Evolutionary conservation across 2,797 vertebrate species (phyloP).

Genomic region (Xenops minutus): DNA sequence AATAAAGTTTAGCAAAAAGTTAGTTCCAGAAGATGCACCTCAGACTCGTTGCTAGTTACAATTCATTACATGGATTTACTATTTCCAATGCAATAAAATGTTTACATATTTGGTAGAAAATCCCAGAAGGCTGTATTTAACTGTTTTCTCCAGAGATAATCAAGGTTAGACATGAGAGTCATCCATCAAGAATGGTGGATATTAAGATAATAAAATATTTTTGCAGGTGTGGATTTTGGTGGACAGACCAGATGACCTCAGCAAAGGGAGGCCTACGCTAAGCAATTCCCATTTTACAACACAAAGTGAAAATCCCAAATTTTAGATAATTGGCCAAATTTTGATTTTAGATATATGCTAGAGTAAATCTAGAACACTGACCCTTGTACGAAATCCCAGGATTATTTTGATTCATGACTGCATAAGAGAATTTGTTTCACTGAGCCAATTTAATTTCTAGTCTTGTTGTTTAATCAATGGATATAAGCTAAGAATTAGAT

Average conservation of each 20-base stretch:
- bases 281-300: background rate
- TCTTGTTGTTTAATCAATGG: background rate
- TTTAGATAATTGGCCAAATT: background rate
- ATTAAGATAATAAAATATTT: background rate
- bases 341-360: background rate
- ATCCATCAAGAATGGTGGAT: background rate
- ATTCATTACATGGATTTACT: background rate
- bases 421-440: background rate
- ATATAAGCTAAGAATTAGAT: background rate
- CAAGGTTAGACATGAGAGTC: background rate
- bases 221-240: background rate
- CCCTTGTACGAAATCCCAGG: background rate
- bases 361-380: background rate
- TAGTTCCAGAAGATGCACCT: background rate
- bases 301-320: background rate
- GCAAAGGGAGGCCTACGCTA: background rate
- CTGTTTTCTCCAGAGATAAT: background rate
- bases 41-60: background rate
- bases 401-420: background rate
- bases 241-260: background rate
- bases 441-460: background rate
- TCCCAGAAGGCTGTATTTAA: background rate
- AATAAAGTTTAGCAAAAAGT: conserved; percentile 29
- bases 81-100: background rate
- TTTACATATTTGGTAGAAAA: conserved; percentile 16